Evolutionary conservation across 2,888 invertebrate genomes (phyloP).

Genomic region (Stenichneumon culpator): DNA sequence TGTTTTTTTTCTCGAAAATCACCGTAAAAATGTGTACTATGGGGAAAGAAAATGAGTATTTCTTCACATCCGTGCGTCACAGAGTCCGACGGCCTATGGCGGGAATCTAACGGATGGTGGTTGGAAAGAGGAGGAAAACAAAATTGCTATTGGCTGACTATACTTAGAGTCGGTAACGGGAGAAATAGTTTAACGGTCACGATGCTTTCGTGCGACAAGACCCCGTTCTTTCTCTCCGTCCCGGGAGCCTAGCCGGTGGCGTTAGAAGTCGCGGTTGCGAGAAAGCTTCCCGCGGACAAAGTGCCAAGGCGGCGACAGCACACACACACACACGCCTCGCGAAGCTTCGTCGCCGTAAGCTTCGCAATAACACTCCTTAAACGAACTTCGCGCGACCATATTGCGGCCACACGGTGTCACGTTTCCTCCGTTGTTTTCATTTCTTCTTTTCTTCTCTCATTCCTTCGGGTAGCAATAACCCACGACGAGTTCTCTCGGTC

Average conservation of each 20-base stretch:
- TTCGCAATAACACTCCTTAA: constrained; percentile 33
- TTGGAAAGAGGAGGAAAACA: constrained; percentile 10
- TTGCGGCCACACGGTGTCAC: not conserved
- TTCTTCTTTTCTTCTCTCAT: not conserved
- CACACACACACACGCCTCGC: constrained; percentile 12
- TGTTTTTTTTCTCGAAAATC: too few species aligned
- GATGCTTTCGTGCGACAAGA: not conserved
- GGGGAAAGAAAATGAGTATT: not conserved
- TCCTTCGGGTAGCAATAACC: not conserved
- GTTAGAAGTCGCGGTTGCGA: not conserved
- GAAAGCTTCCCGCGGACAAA: not conserved
- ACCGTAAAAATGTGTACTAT: too few species aligned
- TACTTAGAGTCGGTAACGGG: constrained; percentile 45
- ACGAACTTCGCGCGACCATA: not conserved
- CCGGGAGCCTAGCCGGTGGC: not conserved
- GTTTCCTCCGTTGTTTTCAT: not conserved
- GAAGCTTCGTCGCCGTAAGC: constrained; percentile 15
- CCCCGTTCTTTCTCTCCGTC: constrained; percentile 4
- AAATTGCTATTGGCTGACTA: constrained; percentile 43
- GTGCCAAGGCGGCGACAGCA: not conserved
- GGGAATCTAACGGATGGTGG: not conserved
- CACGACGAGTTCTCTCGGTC: not conserved
- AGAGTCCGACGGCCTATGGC: not conserved
- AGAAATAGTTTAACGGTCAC: constrained; percentile 52
- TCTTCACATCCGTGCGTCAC: not conserved